These are phyloP conservation scores for Unio pictorum DNA, from an alignment of 2,888 invertebrate genomes.

Conservation along the genomic window DNA sequence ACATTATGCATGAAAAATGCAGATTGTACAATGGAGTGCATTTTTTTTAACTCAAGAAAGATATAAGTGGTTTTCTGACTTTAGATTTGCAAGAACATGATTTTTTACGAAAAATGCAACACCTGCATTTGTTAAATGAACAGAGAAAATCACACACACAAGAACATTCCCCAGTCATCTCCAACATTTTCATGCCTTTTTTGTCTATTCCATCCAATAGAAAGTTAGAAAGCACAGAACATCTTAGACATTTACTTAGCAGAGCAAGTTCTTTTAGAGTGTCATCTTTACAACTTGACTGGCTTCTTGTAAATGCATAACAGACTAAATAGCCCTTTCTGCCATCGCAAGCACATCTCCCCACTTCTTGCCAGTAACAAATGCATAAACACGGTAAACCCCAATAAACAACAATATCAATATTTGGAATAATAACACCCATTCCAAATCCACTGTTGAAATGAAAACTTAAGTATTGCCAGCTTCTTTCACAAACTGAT, in stretches of 20 bases:
- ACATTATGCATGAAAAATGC: too few relatives aligned
- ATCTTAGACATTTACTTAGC: constrained; percentile 1
- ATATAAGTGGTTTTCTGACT: background rate
- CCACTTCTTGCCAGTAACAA: constrained; percentile 27
- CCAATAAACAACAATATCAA: constrained; percentile 27
- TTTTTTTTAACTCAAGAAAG: too few relatives aligned
- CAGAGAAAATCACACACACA: background rate
- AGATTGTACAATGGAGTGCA: too few relatives aligned
- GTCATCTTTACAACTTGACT: background rate
- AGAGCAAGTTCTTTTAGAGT: background rate
- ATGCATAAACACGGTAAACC: constrained; percentile 13
- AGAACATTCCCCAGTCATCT: background rate
- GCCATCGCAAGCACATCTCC: constrained; percentile 13
- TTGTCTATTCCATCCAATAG: background rate
- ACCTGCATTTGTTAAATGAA: constrained; percentile 10
- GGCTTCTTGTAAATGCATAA: constrained; percentile 11
- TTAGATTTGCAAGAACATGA: background rate
- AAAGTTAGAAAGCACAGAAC: background rate
- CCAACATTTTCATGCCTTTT: background rate
- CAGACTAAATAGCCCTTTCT: constrained; percentile 5
- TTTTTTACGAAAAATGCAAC: constrained; percentile 9
- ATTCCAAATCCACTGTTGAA: constrained; percentile 29
- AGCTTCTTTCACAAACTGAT: constrained; percentile 5
- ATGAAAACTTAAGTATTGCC: constrained; percentile 16
- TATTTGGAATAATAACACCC: constrained; percentile 26